Base-by-base conservation (phyloP, 2,113 vertebrate genomes). In the Pao palembangensis region DNA sequence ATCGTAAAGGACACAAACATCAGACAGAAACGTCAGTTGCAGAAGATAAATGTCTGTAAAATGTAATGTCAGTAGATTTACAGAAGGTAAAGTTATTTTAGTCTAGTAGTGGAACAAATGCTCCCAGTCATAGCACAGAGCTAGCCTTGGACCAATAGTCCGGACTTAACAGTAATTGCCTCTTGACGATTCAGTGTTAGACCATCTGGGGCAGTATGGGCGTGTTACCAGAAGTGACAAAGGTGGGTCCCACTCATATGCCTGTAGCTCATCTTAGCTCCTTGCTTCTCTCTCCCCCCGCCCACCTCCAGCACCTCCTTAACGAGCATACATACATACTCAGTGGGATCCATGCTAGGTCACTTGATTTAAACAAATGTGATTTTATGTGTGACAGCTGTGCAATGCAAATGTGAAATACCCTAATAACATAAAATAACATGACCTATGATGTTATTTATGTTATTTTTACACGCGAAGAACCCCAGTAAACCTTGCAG, bases 381-480 rank as follows among this genome's bases (percentile, higher is more conserved):
- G 70, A 54, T 55, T 81, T 72, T 83, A 50, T 69, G 15, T 86
- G 58, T 86, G 59, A 76, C 78, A 93, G 92, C 90, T 95, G 91
- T 93, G 82, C 77, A 93, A 94, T 98, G 94, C 94, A 93, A 81
- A 89, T 97, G 94, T 94, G 91, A 94, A 72, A 92, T 91, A 93
- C 90, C 90, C 91, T 94, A 98, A 99, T 99, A 99, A 98, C 96
- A 99, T 99, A 99, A 99, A 96, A 99, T 99, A 99, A 99, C 96
- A 98, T 98, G 90, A 78, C 78, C 94, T 96, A 96, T 98, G 96
- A 98, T 99, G 97, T 99, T 99, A 99, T 99, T 99, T 99, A 99
- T 99, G 97, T 99, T 99, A 99, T 99, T 98, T 97, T 89, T 93
- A 96, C 95, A 97, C 95, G 95, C 94, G 93, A 98, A 99, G 97